Base-by-base conservation (phyloP, 2,113 vertebrate species). In the Peromyscus californicus region DNA sequence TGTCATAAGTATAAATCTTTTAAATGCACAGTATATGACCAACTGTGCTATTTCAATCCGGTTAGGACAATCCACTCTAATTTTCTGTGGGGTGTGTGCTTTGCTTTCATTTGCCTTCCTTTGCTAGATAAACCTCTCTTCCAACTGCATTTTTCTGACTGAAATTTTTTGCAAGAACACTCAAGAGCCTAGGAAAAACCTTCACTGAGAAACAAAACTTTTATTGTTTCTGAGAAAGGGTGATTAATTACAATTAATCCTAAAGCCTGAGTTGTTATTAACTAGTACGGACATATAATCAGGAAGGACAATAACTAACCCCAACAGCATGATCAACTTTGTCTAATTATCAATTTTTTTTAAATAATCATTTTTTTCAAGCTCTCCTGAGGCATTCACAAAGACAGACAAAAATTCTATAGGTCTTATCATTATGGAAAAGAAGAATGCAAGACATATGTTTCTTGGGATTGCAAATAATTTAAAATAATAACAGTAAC, bases 341-440 rank as follows among this genome's bases (percentile, higher is more conserved):
- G 22, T 70, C 31, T 54, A 5, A 36, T 6, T 48, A 6, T 51
- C 79, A 82, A 59, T 15, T 24, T n/a, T 36, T 15, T 51, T 51
- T 51, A 80, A 82, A 24, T 11, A 12, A 57, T n/a, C 13, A 59
- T 82, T 78, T 10, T 80, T 57, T 33, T 82, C 29, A 36, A 12
- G 19, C 2, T n/a, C 5, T 57, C 2, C 33, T 36, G 15, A 19
- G 17, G 51, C 31, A 80, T 22, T 57, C 5, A n/a, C 3, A 22
- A 57, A 57, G 5, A n/a, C 11, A 57, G 8, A 22, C 8, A 33
- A 17, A 51, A 21, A 10, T 79, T 33, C 4, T 19, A 11, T 54
- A 31, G 7, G 8, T 54, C 8, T 54, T 54, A 19, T 0, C 2
- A 15, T 82, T 59, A n/a, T n/a, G 3, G 19, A n/a, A n/a, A 59